A percentile compares a stretch with the other conserved stretches of the same genome.
phyloP scores from a whole-genome alignment of 2,113 vertebrate species.

The Rousettus leschenaultii region DNA sequence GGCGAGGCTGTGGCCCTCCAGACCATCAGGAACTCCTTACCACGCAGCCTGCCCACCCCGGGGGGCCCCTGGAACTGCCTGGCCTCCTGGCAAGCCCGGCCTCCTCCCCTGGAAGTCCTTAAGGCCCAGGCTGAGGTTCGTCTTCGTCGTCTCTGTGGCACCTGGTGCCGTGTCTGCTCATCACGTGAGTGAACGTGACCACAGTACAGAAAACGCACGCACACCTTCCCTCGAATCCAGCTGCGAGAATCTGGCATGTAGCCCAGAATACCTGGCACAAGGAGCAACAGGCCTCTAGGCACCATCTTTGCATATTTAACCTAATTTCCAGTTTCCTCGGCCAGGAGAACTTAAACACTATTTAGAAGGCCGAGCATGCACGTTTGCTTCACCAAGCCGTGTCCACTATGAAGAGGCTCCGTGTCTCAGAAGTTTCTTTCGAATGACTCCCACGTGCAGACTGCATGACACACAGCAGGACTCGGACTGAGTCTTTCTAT shows the following conservation, averaged over 20 bases:
- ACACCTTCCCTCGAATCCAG: neutral
- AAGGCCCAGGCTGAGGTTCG: neutral
- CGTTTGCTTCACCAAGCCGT: neutral
- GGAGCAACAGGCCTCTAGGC: fast-evolving
- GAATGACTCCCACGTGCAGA: fast-evolving
- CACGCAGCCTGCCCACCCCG: too few relatives aligned
- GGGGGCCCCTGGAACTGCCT: neutral
- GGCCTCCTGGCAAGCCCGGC: too few relatives aligned
- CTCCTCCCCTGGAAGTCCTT: neutral
- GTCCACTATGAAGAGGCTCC: too few relatives aligned
- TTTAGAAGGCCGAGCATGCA: neutral
- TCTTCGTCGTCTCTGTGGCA: neutral
- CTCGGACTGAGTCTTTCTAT: neutral
- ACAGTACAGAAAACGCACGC: neutral
- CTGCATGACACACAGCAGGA: neutral
- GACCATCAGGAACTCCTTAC: neutral
- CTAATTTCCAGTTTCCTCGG: neutral
- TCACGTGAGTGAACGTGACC: neutral
- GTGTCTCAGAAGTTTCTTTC: neutral
- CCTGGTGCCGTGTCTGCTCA: neutral
- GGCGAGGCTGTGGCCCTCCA: fast-evolving
- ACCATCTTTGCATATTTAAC: fast-evolving
- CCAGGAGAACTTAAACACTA: neutral
- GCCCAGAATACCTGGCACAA: fast-evolving
- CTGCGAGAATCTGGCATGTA: neutral